Evolutionary conservation across 2,113 vertebrate species (phyloP).

Genomic region (Aptenodytes forsteri): DNA sequence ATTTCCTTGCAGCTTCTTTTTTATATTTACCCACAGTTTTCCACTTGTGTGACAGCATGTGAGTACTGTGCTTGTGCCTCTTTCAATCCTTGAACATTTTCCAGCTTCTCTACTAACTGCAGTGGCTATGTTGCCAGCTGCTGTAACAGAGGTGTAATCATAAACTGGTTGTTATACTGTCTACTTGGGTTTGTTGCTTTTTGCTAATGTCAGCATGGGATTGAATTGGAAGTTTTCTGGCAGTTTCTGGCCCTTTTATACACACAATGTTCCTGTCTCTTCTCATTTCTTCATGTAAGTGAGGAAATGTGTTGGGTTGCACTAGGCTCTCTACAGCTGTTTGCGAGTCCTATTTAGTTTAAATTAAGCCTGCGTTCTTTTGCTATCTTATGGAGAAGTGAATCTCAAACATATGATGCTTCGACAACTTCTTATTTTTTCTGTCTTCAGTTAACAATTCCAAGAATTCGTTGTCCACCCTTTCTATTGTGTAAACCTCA

Average conservation of each 20-base stretch:
- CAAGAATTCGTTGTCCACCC: neutral
- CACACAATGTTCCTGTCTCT: neutral
- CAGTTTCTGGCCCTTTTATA: constrained; percentile 5
- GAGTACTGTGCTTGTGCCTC: neutral
- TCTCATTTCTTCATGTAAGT: constrained; percentile 14
- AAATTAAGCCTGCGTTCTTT: neutral
- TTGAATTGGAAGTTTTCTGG: constrained; percentile 40
- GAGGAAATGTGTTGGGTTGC: neutral
- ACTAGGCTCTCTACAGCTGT: neutral
- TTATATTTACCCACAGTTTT: neutral
- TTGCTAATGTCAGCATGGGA: neutral
- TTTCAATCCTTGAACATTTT: neutral
- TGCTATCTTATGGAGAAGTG: neutral
- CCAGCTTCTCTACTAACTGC: neutral
- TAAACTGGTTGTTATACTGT: constrained; percentile 25
- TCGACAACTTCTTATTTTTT: neutral
- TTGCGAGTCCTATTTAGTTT: neutral
- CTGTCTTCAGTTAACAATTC: neutral
- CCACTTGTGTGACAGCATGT: neutral
- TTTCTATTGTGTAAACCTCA: neutral
- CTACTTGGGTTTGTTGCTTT: neutral
- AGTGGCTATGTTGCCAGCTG: constrained; percentile 28
- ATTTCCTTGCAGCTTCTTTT: neutral
- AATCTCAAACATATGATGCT: neutral
- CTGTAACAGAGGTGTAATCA: constrained; percentile 23